These are phyloP conservation scores for Pseudomyrmex gracilis DNA, from an alignment of 1,140 invertebrate species.

Conservation along the genomic window DNA sequence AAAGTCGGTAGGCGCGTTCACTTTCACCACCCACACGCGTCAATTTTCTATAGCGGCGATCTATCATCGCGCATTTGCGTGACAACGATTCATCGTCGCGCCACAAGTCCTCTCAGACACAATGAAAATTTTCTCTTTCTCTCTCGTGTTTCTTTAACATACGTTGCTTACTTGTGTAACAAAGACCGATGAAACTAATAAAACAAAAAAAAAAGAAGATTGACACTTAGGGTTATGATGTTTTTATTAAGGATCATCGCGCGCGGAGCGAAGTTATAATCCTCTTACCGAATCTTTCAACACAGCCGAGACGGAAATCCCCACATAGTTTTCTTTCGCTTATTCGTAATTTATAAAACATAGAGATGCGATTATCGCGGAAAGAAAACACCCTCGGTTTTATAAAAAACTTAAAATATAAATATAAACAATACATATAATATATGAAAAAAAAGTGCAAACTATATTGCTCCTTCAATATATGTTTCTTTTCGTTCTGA, in stretches of 20 bases:
- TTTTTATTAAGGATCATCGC: slow-evolving; percentile 15
- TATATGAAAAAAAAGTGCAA: no score
- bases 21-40: slow-evolving; percentile 81
- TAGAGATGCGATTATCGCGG: no score
- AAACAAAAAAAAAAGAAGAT: background rate
- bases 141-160: background rate
- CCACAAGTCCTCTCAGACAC: slow-evolving; percentile 12
- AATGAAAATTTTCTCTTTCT: background rate
- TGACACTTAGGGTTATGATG: background rate
- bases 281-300: background rate
- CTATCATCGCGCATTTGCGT: slow-evolving; percentile 59
- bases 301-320: no score
- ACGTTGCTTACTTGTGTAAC: background rate
- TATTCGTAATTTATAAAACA: background rate
- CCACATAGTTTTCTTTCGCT: background rate
- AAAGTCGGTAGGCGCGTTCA: slow-evolving; percentile 73
- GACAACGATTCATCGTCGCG: slow-evolving; percentile 72
- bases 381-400: no score
- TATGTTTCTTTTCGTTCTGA: slow-evolving; percentile 27
- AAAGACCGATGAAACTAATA: background rate
- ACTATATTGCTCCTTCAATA: background rate
- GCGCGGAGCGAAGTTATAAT: background rate
- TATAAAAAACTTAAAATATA: no score
- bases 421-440: no score
- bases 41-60: slow-evolving; percentile 65